Evolutionary conservation across 2,888 invertebrate species (phyloP).

Genomic region (Fragum whitleyi): DNA sequence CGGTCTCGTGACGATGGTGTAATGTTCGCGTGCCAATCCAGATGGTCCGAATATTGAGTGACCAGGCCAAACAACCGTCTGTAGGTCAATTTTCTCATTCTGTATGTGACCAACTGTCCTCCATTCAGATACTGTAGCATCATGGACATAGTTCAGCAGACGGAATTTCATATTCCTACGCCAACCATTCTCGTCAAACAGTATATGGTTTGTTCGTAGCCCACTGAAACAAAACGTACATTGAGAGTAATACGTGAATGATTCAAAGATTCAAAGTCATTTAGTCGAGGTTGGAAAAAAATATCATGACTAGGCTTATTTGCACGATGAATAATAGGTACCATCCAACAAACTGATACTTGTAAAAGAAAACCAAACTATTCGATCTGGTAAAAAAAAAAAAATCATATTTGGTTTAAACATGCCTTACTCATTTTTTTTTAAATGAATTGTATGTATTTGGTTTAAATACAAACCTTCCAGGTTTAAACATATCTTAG

Average conservation of each 20-base stretch:
- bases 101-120: conserved; percentile 74
- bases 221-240: conserved; percentile 41
- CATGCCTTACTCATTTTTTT: no score
- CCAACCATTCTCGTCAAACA: conserved; percentile 50
- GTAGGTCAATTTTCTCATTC: conserved; percentile 87
- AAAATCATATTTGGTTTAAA: no score
- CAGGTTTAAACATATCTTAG: no score
- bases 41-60: conserved; percentile 90
- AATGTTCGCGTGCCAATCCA: conserved; percentile 87
- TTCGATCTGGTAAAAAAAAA: no score
- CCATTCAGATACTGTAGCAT: conserved; percentile 63
- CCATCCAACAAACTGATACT: no score
- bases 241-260: no score
- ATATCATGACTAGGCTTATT: no score
- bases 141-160: conserved; percentile 68
- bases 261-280: neutral
- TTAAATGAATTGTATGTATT: no score
- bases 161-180: conserved; percentile 63
- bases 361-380: no score
- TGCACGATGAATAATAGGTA: no score
- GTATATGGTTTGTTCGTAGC: conserved; percentile 19
- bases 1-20: conserved; percentile 94
- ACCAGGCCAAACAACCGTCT: conserved; percentile 96
- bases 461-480: no score
- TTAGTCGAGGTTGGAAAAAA: no score